phyloP scores from a whole-genome alignment of 2,888 invertebrate species.

The Parnassius smintheus region DNA sequence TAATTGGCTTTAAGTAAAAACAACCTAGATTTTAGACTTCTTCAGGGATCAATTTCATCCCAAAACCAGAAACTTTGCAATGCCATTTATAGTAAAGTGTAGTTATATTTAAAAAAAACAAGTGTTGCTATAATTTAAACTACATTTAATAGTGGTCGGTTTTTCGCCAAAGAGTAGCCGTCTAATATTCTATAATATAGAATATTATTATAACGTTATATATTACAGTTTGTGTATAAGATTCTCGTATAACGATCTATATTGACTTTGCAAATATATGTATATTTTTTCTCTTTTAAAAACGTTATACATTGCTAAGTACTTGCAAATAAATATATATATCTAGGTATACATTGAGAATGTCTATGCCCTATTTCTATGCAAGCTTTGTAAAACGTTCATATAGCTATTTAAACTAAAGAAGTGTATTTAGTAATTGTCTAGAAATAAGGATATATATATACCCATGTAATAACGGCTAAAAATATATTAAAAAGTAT shows the following conservation, averaged over 20 bases:
- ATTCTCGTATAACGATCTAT: conserved; percentile 4
- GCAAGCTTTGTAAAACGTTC: no score
- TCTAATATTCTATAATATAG: conserved; percentile 2
- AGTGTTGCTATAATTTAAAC: neutral
- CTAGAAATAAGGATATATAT: no score
- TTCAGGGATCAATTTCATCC: conserved; percentile 5
- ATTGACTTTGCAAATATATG: conserved; percentile 22
- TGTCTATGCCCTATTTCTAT: no score
- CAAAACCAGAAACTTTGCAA: neutral
- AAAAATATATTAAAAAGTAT: no score
- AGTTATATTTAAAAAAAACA: no score
- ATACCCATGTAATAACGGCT: no score
- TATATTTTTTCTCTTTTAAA: neutral
- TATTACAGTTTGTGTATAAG: conserved; percentile 2
- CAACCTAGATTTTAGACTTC: conserved; percentile 10
- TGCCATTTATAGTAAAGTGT: neutral
- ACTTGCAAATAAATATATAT: no score
- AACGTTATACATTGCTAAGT: no score
- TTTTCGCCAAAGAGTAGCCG: conserved; percentile 11
- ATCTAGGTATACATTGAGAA: no score
- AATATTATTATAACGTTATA: neutral
- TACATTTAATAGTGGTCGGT: conserved; percentile 5
- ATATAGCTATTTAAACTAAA: no score
- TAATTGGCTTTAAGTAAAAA: conserved; percentile 16
- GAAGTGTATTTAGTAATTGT: no score